Conservation (phyloP, 2,113 vertebrate species). For the Conger conger region DNA sequence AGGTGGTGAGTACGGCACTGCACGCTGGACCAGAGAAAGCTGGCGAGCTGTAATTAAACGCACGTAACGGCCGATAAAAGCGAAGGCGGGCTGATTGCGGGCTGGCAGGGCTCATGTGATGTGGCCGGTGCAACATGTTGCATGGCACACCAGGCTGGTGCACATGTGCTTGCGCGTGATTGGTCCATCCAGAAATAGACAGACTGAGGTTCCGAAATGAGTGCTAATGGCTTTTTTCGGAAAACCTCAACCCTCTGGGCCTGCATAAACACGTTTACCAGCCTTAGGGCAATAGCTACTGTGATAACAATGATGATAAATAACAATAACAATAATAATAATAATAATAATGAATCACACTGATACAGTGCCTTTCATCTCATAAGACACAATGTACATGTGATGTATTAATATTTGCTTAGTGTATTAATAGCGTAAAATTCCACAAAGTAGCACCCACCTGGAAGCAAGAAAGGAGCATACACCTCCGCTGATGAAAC, state of each 20-base stretch:
- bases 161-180: constrained; percentile 57
- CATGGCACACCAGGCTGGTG: constrained; percentile 54
- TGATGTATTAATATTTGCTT: too few relatives aligned
- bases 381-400: too few relatives aligned
- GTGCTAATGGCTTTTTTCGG: background rate
- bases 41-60: constrained; percentile 68
- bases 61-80: constrained; percentile 68
- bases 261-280: background rate
- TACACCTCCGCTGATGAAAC: background rate
- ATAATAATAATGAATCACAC: too few relatives aligned
- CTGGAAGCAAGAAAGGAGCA: background rate
- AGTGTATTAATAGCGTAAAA: too few relatives aligned
- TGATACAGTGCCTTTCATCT: too few relatives aligned
- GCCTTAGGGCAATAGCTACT: too few relatives aligned
- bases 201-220: background rate
- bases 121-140: constrained; percentile 61
- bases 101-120: constrained; percentile 71
- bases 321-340: too few relatives aligned
- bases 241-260: background rate
- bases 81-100: constrained; percentile 72
- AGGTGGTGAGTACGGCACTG: constrained; percentile 63
- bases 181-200: constrained; percentile 10
- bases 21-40: constrained; percentile 47
- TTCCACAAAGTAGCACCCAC: background rate
- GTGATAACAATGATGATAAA: too few relatives aligned